These are phyloP conservation scores for Pinctada fucata DNA, from an alignment of 2,888 invertebrate species.

Conservation along the genomic window DNA sequence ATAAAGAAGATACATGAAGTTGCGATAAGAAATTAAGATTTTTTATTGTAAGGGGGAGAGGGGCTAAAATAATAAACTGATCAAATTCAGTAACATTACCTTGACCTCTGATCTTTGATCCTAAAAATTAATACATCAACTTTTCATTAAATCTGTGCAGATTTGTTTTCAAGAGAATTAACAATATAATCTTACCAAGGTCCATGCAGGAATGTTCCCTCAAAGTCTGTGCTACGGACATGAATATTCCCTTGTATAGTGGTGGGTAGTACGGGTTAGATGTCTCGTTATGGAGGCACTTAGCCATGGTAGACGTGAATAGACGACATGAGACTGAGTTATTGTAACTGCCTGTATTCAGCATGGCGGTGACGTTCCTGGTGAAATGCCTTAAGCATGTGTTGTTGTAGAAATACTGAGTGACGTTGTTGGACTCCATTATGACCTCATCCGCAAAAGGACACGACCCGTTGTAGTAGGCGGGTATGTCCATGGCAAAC, in stretches of 20 bases:
- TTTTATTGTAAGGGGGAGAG: no score
- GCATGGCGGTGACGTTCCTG: constrained; percentile 10
- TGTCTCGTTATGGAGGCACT: constrained; percentile 9
- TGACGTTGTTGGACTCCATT: background rate
- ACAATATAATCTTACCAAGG: constrained; percentile 1
- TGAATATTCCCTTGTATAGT: constrained; percentile 19
- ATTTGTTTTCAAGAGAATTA: no score
- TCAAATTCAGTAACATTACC: no score
- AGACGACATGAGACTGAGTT: constrained; percentile 2
- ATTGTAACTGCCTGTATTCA: constrained; percentile 4
- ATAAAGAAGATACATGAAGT: no score
- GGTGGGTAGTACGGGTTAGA: background rate
- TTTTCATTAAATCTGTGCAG: no score
- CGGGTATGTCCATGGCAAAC: background rate
- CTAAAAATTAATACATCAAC: no score
- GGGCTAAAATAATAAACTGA: no score
- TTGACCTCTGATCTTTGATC: no score
- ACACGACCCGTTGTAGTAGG: constrained; percentile 3
- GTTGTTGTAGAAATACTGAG: background rate
- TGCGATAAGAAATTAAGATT: no score
- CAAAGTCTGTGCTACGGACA: background rate
- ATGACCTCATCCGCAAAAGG: background rate
- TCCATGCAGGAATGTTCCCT: background rate
- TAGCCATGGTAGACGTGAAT: background rate
- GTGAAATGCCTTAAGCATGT: constrained; percentile 11